Conservation (phyloP, 2,888 invertebrate genomes). For the Tetragnatha montana region DNA sequence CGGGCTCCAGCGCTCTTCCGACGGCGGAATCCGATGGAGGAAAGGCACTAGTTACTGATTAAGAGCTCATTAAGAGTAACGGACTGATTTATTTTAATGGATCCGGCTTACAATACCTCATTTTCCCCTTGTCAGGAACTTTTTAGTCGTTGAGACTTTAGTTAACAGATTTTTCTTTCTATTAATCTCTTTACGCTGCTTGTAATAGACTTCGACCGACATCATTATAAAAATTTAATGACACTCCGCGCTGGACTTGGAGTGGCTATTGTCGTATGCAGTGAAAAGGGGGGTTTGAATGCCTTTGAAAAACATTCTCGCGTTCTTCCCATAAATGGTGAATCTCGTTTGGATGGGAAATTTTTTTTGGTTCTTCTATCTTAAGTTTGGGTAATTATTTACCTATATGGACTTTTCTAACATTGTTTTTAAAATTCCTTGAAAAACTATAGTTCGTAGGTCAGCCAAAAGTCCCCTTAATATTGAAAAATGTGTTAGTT, state of each 20-base stretch:
- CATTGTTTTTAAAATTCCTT: too few species aligned
- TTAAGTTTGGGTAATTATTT: too few species aligned
- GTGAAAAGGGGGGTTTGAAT: slow-evolving; percentile 2
- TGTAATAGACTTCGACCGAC: slow-evolving; percentile 13
- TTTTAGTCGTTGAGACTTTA: slow-evolving; percentile 41
- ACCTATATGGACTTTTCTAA: too few species aligned
- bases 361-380: too few species aligned
- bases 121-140: slow-evolving; percentile 56
- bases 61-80: slow-evolving; percentile 60
- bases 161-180: slow-evolving; percentile 22
- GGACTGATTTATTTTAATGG: slow-evolving; percentile 63
- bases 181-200: slow-evolving; percentile 19
- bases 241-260: slow-evolving; percentile 32
- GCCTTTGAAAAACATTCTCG: slow-evolving; percentile 25
- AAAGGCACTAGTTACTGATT: slow-evolving; percentile 28
- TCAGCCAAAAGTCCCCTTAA: too few species aligned
- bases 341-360: too few species aligned
- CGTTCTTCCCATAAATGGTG: neutral
- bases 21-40: neutral
- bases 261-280: slow-evolving; percentile 17
- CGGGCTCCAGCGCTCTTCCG: neutral
- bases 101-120: slow-evolving; percentile 64
- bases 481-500: too few species aligned
- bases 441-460: too few species aligned
- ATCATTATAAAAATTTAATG: slow-evolving; percentile 61